phyloP scores from a whole-genome alignment of 2,888 invertebrate genomes.

The Megalurothrips usitatus region DNA sequence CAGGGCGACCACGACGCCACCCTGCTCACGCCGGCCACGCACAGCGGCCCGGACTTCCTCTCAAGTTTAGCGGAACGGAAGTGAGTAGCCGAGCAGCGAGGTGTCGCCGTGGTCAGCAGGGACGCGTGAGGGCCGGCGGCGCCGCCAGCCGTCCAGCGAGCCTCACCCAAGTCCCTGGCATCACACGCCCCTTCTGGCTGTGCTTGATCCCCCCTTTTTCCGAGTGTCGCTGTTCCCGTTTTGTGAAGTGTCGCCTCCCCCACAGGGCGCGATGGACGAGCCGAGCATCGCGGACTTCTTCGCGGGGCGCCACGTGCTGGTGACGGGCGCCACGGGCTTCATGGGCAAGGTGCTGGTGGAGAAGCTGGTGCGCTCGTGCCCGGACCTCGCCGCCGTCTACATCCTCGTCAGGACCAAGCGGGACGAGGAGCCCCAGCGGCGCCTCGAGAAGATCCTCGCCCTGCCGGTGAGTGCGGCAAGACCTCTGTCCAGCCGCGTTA shows the following conservation, averaged over 20 bases:
- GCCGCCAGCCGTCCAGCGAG: too few species aligned
- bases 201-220: too few species aligned
- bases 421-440: background rate
- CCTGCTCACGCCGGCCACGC: too few species aligned
- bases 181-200: too few species aligned
- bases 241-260: too few species aligned
- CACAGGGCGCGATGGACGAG: background rate
- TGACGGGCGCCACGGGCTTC: conserved; percentile 25
- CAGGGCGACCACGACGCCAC: too few species aligned
- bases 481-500: too few species aligned
- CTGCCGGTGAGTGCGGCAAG: background rate
- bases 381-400: background rate
- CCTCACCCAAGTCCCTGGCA: too few species aligned
- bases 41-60: too few species aligned
- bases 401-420: conserved; percentile 11
- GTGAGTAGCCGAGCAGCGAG: background rate
- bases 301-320: conserved; percentile 6
- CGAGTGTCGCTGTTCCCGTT: too few species aligned
- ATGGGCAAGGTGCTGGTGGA: conserved; percentile 22
- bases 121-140: background rate
- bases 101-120: background rate
- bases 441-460: background rate
- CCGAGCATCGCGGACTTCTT: background rate
- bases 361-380: conserved; percentile 17
- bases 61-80: too few species aligned